A percentile compares a stretch with the other conserved stretches of the same genome.
phyloP scores from a whole-genome alignment of 2,888 invertebrate genomes.

The Esperia sulphurella region DNA sequence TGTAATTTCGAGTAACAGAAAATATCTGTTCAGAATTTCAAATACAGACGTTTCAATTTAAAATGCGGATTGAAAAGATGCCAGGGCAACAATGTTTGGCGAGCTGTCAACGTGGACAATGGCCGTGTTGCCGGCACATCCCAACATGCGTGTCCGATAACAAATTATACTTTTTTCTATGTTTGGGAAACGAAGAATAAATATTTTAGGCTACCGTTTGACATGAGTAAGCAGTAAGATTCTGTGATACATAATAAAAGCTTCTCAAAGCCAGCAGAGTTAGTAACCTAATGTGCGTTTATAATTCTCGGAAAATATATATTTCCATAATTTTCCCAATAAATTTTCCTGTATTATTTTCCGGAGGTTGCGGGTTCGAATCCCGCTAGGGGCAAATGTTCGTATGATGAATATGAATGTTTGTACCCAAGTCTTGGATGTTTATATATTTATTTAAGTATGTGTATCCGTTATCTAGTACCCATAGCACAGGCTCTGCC shows the following conservation, averaged over 20 bases:
- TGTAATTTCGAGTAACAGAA: no score
- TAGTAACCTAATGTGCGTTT: no score
- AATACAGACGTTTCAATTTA: conserved; percentile 56
- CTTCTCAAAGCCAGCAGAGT: background rate
- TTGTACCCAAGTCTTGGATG: no score
- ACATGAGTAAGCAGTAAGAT: background rate
- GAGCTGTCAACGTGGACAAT: conserved; percentile 58
- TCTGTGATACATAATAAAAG: background rate
- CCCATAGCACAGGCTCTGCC: no score
- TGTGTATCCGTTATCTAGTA: no score
- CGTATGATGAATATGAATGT: no score
- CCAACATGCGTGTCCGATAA: conserved; percentile 55
- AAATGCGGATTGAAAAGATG: conserved; percentile 33
- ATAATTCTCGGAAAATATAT: no score
- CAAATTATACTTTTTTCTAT: conserved; percentile 40
- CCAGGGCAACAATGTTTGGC: conserved; percentile 43
- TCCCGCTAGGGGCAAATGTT: no score
- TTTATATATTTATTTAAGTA: no score
- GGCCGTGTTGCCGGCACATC: conserved; percentile 25
- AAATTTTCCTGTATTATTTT: no score
- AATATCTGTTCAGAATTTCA: conserved; percentile 10
- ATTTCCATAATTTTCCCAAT: no score
- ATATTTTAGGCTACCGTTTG: conserved; percentile 34
- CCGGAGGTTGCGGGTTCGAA: no score
- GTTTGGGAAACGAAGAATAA: conserved; percentile 30